Percentiles rank a stretch among this genome's conserved stretches.
phyloP scores from a whole-genome alignment of 2,113 vertebrate species.

The Eublepharis macularius region DNA sequence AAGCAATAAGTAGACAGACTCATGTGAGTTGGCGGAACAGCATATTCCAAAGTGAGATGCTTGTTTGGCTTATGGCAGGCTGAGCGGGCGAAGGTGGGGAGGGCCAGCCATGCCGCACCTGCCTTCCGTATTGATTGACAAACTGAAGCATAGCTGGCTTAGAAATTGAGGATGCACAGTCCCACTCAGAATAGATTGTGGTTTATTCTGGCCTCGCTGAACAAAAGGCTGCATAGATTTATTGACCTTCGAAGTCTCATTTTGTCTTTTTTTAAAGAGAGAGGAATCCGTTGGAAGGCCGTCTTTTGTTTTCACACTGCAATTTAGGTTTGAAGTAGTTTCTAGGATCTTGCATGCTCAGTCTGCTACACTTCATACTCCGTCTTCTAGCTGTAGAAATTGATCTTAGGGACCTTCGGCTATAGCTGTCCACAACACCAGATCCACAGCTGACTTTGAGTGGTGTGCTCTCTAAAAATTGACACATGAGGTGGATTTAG shows the following conservation, averaged over 20 bases:
- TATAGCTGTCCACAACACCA: not conserved
- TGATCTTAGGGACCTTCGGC: not conserved
- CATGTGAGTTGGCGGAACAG: not conserved
- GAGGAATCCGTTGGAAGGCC: slow-evolving; percentile 35
- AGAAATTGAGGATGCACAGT: not conserved
- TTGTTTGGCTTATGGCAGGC: not conserved
- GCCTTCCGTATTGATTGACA: not conserved
- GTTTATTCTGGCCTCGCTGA: slow-evolving; percentile 44
- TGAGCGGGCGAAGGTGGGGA: not conserved
- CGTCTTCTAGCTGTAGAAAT: not conserved
- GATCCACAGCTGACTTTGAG: too few species aligned
- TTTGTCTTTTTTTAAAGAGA: slow-evolving; percentile 41
- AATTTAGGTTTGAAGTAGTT: slow-evolving; percentile 31
- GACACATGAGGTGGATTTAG: too few species aligned
- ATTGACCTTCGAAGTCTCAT: slow-evolving; percentile 60
- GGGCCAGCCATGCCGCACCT: not conserved
- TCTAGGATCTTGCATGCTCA: too few species aligned
- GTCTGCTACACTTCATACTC: not conserved
- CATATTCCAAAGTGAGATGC: not conserved
- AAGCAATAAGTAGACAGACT: slow-evolving; percentile 14
- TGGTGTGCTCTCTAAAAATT: too few species aligned
- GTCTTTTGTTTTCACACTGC: slow-evolving; percentile 6
- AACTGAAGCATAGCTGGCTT: slow-evolving; percentile 9
- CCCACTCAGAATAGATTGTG: slow-evolving; percentile 18
- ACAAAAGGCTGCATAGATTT: slow-evolving; percentile 53